Evolutionary conservation across 2,797 vertebrate genomes (phyloP), one percentile per base, ranked within the genome.

Genomic region (Alca torda): DNA sequence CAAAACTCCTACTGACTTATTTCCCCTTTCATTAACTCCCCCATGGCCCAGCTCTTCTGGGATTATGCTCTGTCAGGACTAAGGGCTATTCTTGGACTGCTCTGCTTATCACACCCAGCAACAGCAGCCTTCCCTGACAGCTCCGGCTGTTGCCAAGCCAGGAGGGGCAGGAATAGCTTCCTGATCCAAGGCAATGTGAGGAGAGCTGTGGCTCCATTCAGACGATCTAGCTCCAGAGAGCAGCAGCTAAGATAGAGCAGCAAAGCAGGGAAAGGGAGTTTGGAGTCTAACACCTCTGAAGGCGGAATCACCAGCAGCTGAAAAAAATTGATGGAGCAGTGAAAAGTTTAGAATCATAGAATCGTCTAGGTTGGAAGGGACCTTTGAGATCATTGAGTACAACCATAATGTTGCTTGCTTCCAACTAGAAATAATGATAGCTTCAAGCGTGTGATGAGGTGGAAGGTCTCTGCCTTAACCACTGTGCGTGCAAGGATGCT

Each of bases 1-100:
- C 90, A 81, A 31, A 92, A 87, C 65, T 90, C 50, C 64, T 53
- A 26, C 33, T 16, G 59, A 83, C 56, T 93, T 77, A 51, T 84
- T 53, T 89, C 56, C 73, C 76, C 59, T 94, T 90, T 83, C 75
- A 33, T 80, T 61, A 90, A 82, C 61, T 89, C 90, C 75, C 73
- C 84, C 65, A 82, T 53, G 77, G 76, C 46, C 82, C 81, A 33
- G 19, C 16, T 21, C 46, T 76, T 56, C 79, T 13, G 54, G 68
- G 80, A 90, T 56, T 35, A 16, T n/a, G 65, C 5, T 64, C 87
- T 51, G 39, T 91, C 83, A 87, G 72, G 89, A 87, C 31, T 81
- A 63, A 75, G 72, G 84, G 65, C 51, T 92, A 70, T 77, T 97
- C 92, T 78, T 87, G 88, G 92, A 54, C 46, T 57, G n/a, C 68